Conservation (phyloP, 2,113 vertebrate genomes). For the Cephalopterus ornatus region DNA sequence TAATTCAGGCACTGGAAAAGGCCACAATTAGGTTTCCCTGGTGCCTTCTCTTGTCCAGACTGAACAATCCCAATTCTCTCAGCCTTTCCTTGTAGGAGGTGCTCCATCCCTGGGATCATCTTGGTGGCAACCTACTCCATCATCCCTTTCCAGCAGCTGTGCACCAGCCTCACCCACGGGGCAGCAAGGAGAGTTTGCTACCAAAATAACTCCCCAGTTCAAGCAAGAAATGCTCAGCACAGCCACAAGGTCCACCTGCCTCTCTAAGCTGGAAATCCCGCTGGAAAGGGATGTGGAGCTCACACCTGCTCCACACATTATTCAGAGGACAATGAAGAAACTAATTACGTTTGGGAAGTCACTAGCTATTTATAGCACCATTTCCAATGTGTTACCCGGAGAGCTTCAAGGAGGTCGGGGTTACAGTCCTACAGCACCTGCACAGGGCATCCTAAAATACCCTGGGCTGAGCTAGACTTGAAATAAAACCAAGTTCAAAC, state of each 20-base stretch:
- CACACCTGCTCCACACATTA: not conserved
- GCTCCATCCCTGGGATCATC: not conserved
- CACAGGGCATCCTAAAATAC: not conserved
- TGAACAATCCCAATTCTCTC: not conserved
- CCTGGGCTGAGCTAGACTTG: not conserved
- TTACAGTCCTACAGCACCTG: not conserved
- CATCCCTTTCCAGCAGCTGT: not conserved
- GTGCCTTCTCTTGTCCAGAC: not conserved
- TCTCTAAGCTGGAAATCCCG: not conserved
- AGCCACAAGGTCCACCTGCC: not conserved
- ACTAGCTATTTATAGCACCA: not conserved
- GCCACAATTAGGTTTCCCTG: not conserved
- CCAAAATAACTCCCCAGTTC: fast-evolving
- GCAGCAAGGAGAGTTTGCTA: not conserved
- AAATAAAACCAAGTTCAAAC: not conserved
- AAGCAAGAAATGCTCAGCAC: not conserved
- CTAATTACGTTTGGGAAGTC: not conserved
- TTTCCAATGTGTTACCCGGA: not conserved
- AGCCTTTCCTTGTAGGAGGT: not conserved
- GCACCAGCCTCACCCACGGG: not conserved
- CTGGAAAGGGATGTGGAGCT: not conserved
- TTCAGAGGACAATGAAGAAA: not conserved
- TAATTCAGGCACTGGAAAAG: not conserved
- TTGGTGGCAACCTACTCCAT: not conserved
- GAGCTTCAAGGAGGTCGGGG: not conserved